Base-by-base conservation (phyloP, 92 coral and sea anemone species). In the Epizoanthus ramosus region DNA sequence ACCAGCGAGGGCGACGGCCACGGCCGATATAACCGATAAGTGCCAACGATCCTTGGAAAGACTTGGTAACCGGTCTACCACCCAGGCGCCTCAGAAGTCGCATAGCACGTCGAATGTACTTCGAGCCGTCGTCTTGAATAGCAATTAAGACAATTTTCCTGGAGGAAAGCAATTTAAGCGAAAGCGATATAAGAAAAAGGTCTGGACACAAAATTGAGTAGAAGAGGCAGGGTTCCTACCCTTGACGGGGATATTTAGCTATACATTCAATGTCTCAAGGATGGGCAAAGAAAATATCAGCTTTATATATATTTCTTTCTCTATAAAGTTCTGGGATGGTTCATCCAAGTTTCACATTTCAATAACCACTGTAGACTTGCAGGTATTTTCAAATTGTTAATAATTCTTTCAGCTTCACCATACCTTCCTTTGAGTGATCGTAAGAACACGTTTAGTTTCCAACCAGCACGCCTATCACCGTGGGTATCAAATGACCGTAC, bases 341-440 rank as follows among this genome's bases (percentile, higher is more conserved):
- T 45, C 13, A 45, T 45, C 1, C 12, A 45, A 8, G 13, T 13
- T 45, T 8, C 12, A n/a, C n/a, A 6, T 22, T 19, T 61, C 67
- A 61, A n/a, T 18, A 9, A 4, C 25, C 22, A 8, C 28, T 61
- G 5, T 3, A 52, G 37, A 73, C 8, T 45, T 45, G 10, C 13
- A 45, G 5, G 13, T 45, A 45, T 6, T 45, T 45, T 45, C 53
- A 45, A 45, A 8, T 45, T 9, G 53, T 6, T 45, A 45, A 45
- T 7, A 7, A 7, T 45, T 7, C 2, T 45, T 6, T 45, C 10
- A 19, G 7, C 53, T 24, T 17, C 18, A 2, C 16, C 37, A 8
- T 75, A 75, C 80, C 80, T 58, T 75, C 80, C 80, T 19, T 33
- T 75, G 8, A 75, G 68, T 61, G 80, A 57, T 28, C 80, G 65